Conservation (phyloP, 2,113 vertebrate species). For the Danio rerio region DNA sequence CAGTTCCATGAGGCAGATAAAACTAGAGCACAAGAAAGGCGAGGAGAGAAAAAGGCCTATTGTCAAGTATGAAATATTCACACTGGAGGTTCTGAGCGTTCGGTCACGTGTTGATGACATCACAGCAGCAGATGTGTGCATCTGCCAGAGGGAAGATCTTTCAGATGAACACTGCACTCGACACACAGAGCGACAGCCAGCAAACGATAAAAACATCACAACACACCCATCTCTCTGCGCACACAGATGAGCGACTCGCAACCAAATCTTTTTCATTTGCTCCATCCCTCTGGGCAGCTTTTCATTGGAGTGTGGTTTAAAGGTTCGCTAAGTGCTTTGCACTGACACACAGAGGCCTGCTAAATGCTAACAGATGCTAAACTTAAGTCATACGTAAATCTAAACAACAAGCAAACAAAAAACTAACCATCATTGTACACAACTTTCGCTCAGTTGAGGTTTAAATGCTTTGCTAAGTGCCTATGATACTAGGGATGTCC, state of each 20-base stretch:
- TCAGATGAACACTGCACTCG: background rate
- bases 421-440: too few relatives aligned
- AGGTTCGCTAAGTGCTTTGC: background rate
- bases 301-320: background rate
- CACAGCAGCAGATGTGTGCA: slow-evolving; percentile 46
- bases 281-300: background rate
- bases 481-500: too few relatives aligned
- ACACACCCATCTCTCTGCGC: slow-evolving; percentile 43
- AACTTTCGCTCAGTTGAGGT: too few relatives aligned
- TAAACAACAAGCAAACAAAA: background rate
- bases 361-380: background rate
- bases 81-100: slow-evolving; percentile 15
- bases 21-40: background rate
- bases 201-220: slow-evolving; percentile 71
- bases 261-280: background rate
- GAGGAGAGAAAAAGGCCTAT: slow-evolving; percentile 29
- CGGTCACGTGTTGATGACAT: slow-evolving; percentile 58
- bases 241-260: background rate
- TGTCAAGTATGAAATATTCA: slow-evolving; percentile 71
- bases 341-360: background rate
- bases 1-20: background rate
- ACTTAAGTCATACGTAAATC: background rate
- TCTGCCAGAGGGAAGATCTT: slow-evolving; percentile 39
- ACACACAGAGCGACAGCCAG: slow-evolving; percentile 48
- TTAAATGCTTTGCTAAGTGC: too few relatives aligned